Evolutionary conservation across 1,140 invertebrate species (phyloP), one percentile per base, ranked within the genome.

Genomic region (Leucophenga varia): DNA sequence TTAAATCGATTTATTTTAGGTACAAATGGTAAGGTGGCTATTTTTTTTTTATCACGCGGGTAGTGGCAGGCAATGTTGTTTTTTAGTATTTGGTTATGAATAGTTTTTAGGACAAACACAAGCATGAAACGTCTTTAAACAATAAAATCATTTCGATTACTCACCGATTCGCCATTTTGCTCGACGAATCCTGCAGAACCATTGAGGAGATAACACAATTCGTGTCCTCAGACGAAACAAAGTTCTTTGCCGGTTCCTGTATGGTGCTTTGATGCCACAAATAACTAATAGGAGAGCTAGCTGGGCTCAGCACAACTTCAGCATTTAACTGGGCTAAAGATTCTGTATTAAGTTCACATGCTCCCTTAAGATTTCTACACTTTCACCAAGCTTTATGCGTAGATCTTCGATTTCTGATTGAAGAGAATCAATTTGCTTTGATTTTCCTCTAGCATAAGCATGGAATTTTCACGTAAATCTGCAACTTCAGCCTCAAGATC

Each of bases 401-500:
- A 77, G 42, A 52, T 76, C 57, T 37, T 74, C 72, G 7, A 84
- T 54, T 64, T 80, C 79, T 3, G 72, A 69, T 16, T 79, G 77
- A n/a, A 86, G 61, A 12, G 76, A 59, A 7, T 59, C 58, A 7
- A 86, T 84, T 61, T 85, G 80, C 45, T 77, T 64, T 2, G 82
- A 77, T 56, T 82, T 75, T 74, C 65, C 25, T 75, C 68, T 0
- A 75, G 57, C 51, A 74, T 64, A 18, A 50, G 57, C 16, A 64
- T 44, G 1, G 68, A 61, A 18, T 55, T 70, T n/a, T 56, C 51
- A 5, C 68, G 68, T 18, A 72, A 82, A 21, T 80, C 77, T 20
- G 84, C 80, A 56, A 82, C 85, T 64, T 90, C 87, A 8, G 84
- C 82, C 64, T 89, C 86, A 3, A 90, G 74, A 59, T 87, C 84